A percentile compares a stretch with the other conserved stretches of the same genome.
Evolutionary conservation across 1,140 invertebrate genomes (phyloP).

Genomic region (Matsumurasca onukii): DNA sequence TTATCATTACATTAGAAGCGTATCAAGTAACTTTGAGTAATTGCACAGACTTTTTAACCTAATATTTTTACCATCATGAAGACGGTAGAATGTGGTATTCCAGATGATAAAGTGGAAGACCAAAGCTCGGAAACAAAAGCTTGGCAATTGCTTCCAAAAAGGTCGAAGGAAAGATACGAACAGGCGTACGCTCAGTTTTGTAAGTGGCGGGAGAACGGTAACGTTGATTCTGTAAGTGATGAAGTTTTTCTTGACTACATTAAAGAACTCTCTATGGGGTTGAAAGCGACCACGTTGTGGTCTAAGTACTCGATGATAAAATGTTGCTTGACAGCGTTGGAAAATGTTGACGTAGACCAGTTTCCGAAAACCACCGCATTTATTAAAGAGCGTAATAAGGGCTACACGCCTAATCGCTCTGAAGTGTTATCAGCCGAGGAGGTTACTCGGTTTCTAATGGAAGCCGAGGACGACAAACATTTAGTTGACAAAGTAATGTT

Average conservation of each 20-base stretch:
- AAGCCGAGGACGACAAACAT: neutral
- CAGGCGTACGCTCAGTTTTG: too few relatives aligned
- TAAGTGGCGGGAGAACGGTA: too few relatives aligned
- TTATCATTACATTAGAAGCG: too few relatives aligned
- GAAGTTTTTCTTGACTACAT: neutral
- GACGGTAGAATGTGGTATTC: too few relatives aligned
- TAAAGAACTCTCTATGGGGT: neutral
- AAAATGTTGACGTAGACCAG: neutral
- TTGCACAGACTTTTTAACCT: too few relatives aligned
- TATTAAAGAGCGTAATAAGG: neutral
- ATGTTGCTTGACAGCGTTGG: neutral
- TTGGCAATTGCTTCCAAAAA: too few relatives aligned
- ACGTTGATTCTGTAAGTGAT: too few relatives aligned
- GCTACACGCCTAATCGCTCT: constrained; percentile 15
- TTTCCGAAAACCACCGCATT: constrained; percentile 6
- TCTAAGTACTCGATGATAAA: constrained; percentile 13
- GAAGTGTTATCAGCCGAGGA: neutral
- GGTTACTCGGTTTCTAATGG: neutral
- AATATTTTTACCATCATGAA: too few relatives aligned
- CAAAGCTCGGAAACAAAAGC: too few relatives aligned
- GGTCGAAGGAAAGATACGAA: too few relatives aligned
- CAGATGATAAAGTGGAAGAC: too few relatives aligned
- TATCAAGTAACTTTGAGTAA: too few relatives aligned
- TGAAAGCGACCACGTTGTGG: constrained; percentile 8
- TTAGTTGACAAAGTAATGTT: constrained; percentile 15